Percentiles rank a stretch among this genome's conserved stretches.
phyloP scores from a whole-genome alignment of 2,113 vertebrate species.

The Prionailurus bengalensis region DNA sequence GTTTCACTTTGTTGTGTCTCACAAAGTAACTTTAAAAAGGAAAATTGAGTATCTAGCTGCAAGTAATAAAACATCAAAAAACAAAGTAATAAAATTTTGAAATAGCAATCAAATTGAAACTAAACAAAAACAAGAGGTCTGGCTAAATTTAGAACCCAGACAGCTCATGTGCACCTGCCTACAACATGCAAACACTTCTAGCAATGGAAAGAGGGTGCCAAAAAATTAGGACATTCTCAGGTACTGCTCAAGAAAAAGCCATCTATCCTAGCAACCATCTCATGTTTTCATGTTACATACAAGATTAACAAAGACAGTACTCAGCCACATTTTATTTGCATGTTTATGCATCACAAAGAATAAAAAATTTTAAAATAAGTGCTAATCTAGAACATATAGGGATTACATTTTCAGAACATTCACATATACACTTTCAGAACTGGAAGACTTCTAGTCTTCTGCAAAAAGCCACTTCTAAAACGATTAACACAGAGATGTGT shows the following conservation, averaged over 20 bases:
- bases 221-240: neutral
- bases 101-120: neutral
- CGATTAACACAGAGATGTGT: conserved; percentile 6
- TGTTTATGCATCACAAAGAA: neutral
- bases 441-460: neutral
- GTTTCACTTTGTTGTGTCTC: neutral
- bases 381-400: neutral
- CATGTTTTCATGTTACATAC: neutral
- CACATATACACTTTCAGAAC: neutral
- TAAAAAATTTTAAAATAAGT: neutral
- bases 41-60: conserved; percentile 11
- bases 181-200: neutral
- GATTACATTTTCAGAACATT: conserved; percentile 14
- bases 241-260: neutral
- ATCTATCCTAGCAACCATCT: neutral
- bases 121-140: conserved; percentile 5
- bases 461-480: neutral
- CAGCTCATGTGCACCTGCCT: neutral
- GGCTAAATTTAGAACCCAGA: neutral
- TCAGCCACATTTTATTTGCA: neutral
- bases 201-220: neutral
- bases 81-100: neutral
- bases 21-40: conserved; percentile 2
- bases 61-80: neutral
- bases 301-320: neutral